Evolutionary conservation across 2,888 invertebrate genomes (phyloP).

Genomic region (Icerya purchasi): DNA sequence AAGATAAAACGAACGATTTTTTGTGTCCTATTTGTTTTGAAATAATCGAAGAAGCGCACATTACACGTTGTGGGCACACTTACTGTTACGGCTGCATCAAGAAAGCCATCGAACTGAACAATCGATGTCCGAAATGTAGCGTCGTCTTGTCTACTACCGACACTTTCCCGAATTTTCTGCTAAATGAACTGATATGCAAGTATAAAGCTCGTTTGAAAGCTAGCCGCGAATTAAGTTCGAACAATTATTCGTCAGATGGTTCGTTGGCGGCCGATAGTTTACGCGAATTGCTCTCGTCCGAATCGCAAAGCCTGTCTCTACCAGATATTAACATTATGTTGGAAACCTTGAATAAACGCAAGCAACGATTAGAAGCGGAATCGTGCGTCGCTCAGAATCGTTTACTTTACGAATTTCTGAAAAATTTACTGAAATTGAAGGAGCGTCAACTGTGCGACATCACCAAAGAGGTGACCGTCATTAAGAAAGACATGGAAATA

Average conservation of each 20-base stretch:
- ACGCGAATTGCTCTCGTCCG: slow-evolving; percentile 40
- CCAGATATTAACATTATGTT: slow-evolving; percentile 64
- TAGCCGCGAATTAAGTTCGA: slow-evolving; percentile 14
- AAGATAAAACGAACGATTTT: slow-evolving; percentile 41
- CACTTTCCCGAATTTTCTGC: slow-evolving; percentile 65
- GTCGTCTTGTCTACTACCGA: slow-evolving; percentile 43
- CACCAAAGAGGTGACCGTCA: slow-evolving; percentile 45
- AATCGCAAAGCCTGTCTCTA: slow-evolving; percentile 47
- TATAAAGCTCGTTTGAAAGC: slow-evolving; percentile 28
- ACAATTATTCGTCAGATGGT: slow-evolving; percentile 23
- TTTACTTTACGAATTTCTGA: slow-evolving; percentile 62
- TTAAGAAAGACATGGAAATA: slow-evolving; percentile 47
- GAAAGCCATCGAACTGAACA: slow-evolving; percentile 38
- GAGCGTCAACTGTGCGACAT: slow-evolving; percentile 43
- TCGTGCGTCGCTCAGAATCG: slow-evolving; percentile 56
- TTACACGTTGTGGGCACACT: slow-evolving; percentile 79
- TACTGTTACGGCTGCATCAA: slow-evolving; percentile 68
- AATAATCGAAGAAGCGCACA: slow-evolving; percentile 68
- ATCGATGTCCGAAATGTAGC: slow-evolving; percentile 67
- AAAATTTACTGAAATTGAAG: slow-evolving; percentile 50
- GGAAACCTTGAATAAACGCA: slow-evolving; percentile 53
- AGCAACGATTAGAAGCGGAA: slow-evolving; percentile 59
- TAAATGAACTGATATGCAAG: slow-evolving; percentile 60
- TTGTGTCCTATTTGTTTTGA: slow-evolving; percentile 74
- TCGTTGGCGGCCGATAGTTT: slow-evolving; percentile 29